Evolutionary conservation across 2,888 invertebrate genomes (phyloP), one percentile per base, ranked within the genome.

Genomic region (Eutolmus rufibarbis): DNA sequence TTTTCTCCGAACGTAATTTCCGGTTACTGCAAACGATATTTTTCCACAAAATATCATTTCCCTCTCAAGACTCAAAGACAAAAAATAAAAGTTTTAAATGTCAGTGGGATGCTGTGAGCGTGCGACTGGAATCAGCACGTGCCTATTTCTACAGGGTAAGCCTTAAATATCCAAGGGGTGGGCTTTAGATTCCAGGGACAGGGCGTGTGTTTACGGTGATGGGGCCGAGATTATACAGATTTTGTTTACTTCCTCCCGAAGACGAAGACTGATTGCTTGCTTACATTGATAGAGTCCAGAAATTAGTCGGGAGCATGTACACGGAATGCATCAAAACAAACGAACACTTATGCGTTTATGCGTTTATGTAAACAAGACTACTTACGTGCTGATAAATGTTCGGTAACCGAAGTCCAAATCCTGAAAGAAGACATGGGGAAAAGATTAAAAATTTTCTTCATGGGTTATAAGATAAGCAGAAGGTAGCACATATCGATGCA

Each of bases 21-120:
- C 81, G 81, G 81, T 34, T 12, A 81, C 56, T 81, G 81, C 23
- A 51, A 81, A 81, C 46, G 51, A 81, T 81, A 81, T 81, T 51
- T 66, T 56, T 51, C 31, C 19, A 56, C 8, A 56, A 78, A 78
- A 78, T 81, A 56, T 56, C 81, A 81, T 81, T 81, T 81, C 81
- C 81, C 56, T 28, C 34, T 28, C 31, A 23, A 14, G 28, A 66
- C 8, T 1, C 66, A 8, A 56, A 51, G n/a, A 81, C 28, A 28
- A 81, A 81, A 81, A 81, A 81, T 14, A 81, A 79, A 81, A 12
- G 66, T 66, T 66, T 66, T 66, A 66, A 66, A 66, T 66, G 66
- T 28, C 66, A 66, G 66, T 66, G 66, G 66, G 23, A 46, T 56
- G 56, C 2, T 23, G 40, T 12, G 78, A 23, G 78, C 43, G 37